Evolutionary conservation across 2,113 vertebrate genomes (phyloP).

Genomic region (Pandion haliaetus): DNA sequence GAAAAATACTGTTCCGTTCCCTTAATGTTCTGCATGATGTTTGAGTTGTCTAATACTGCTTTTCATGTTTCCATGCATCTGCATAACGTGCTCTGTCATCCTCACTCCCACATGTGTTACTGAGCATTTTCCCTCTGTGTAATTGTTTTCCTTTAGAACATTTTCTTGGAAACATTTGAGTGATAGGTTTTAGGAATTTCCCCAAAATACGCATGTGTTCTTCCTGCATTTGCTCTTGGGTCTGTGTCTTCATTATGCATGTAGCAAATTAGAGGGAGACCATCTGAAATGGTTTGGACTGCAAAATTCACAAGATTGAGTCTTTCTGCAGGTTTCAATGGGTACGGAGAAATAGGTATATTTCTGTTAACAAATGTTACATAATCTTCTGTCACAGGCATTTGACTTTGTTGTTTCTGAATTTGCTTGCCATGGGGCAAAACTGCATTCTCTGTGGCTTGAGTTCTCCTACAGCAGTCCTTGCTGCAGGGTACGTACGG

Average conservation of each 20-base stretch:
- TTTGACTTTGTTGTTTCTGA: not conserved
- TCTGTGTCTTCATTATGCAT: not conserved
- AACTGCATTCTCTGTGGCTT: not conserved
- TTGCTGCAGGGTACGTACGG: accelerated
- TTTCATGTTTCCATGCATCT: not conserved
- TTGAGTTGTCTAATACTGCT: not conserved
- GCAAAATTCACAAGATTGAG: no score
- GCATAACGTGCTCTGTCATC: not conserved
- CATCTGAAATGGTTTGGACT: not conserved
- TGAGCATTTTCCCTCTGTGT: not conserved
- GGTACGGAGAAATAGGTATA: accelerated
- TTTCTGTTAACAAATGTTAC: not conserved
- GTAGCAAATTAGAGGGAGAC: not conserved
- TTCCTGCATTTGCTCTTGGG: not conserved
- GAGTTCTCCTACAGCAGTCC: not conserved
- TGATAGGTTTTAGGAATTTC: not conserved
- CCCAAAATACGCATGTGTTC: accelerated
- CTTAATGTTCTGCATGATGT: accelerated
- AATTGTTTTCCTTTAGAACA: not conserved
- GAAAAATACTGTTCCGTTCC: accelerated
- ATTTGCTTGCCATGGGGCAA: not conserved
- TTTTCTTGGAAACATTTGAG: not conserved
- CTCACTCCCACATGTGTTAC: not conserved
- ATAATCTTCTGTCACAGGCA: not conserved
- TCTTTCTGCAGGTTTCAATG: not conserved